Conservation (phyloP, 2,888 invertebrate genomes). For the Cheilosia vernalis region DNA sequence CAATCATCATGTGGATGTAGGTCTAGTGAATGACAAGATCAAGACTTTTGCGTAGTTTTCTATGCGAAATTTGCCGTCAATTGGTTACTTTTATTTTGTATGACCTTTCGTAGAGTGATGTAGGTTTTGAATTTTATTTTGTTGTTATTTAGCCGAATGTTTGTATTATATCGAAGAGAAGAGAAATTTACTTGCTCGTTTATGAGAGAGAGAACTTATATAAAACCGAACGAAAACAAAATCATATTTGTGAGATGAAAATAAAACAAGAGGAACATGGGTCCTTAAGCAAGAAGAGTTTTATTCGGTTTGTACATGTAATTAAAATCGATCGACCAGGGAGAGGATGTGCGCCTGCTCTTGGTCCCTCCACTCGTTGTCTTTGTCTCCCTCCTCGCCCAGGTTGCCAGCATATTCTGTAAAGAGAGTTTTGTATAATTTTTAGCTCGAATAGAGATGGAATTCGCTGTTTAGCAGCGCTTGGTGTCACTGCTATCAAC, state of each 20-base stretch:
- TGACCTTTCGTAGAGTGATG: not conserved
- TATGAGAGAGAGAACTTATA: slow-evolving; percentile 32
- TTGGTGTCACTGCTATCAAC: too few relatives aligned
- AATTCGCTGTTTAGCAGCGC: too few relatives aligned
- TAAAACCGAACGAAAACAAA: not conserved
- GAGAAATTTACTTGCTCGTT: slow-evolving; percentile 24
- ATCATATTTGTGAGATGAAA: slow-evolving; percentile 36
- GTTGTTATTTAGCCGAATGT: slow-evolving; percentile 16
- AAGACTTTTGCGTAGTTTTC: not conserved
- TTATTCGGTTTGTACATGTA: slow-evolving; percentile 37
- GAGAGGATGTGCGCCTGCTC: slow-evolving; percentile 96
- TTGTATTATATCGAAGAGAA: slow-evolving; percentile 45
- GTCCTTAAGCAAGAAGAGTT: slow-evolving; percentile 12
- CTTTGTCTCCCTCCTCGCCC: slow-evolving; percentile 93
- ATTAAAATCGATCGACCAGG: slow-evolving; percentile 95
- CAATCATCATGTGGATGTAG: not conserved
- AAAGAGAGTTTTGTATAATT: slow-evolving; percentile 75
- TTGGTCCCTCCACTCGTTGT: slow-evolving; percentile 89
- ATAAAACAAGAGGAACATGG: slow-evolving; percentile 17
- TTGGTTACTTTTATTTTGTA: not conserved
- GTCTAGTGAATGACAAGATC: not conserved
- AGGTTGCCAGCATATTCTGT: slow-evolving; percentile 97
- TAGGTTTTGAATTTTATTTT: slow-evolving; percentile 5
- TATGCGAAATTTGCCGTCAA: not conserved
- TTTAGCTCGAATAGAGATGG: too few relatives aligned